These are phyloP conservation scores for Harpalus rufipes DNA, from an alignment of 2,888 invertebrate genomes.

Conservation along the genomic window DNA sequence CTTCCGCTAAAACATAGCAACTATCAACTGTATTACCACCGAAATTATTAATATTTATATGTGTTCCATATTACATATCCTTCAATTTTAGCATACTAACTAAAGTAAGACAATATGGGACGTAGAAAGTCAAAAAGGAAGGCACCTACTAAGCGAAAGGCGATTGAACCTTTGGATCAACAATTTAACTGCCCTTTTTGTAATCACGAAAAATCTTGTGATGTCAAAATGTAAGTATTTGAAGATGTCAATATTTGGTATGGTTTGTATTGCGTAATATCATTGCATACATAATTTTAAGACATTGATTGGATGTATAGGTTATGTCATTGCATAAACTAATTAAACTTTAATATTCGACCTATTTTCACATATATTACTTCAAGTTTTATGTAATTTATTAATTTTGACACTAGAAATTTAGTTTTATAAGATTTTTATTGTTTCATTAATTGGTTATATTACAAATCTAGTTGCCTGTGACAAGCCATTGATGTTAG, in stretches of 20 bases:
- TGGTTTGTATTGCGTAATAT: no score
- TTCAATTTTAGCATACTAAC: no score
- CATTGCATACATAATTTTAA: no score
- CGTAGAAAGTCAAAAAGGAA: constrained; percentile 97
- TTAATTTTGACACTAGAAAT: not conserved
- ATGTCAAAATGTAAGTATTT: constrained; percentile 95
- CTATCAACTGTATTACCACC: no score
- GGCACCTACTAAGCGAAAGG: constrained; percentile 96
- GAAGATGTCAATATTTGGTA: not conserved
- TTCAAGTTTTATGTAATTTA: not conserved
- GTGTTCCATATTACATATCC: no score
- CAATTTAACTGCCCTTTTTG: constrained; percentile 99
- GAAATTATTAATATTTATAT: no score
- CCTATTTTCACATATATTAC: not conserved
- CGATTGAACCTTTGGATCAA: constrained; percentile 94
- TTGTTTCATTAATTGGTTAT: not conserved
- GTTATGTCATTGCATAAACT: not conserved
- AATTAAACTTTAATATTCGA: not conserved
- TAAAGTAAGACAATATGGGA: constrained; percentile 84
- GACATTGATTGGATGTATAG: no score
- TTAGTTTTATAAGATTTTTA: not conserved
- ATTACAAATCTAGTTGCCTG: not conserved
- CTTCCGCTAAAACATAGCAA: no score
- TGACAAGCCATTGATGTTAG: not conserved
- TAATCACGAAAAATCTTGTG: constrained; percentile 99